Evolutionary conservation across 2,113 vertebrate genomes (phyloP).

Genomic region (Sialia sialis): DNA sequence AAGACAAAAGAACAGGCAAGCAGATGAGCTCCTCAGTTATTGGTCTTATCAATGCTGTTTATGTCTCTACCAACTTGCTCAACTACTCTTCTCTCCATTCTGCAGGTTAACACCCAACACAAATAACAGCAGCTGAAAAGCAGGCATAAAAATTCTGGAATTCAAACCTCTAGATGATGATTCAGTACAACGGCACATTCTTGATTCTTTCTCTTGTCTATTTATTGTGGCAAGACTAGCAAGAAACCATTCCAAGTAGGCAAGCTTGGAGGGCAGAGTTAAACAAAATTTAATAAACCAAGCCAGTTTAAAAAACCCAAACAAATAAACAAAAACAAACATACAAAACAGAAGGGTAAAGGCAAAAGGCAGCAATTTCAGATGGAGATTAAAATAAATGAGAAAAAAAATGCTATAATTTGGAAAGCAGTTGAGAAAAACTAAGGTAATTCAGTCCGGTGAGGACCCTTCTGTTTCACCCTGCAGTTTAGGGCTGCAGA

Average conservation of each 20-base stretch:
- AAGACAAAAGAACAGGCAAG: not conserved
- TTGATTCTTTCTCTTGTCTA: not conserved
- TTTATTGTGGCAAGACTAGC: not conserved
- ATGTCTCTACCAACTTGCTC: not conserved
- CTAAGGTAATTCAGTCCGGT: not conserved
- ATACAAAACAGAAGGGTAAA: not conserved
- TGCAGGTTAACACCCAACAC: not conserved
- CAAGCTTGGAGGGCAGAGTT: not conserved
- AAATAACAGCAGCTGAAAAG: conserved; percentile 32
- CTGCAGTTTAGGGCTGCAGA: not conserved
- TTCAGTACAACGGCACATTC: not conserved
- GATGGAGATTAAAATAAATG: not conserved
- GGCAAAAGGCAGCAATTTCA: not conserved
- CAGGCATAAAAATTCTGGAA: conserved; percentile 16
- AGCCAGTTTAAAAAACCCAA: not conserved
- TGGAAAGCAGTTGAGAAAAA: not conserved
- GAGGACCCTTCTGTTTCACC: not conserved
- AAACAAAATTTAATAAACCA: conserved; percentile 32
- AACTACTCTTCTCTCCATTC: conserved; percentile 25
- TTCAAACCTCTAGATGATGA: conserved; percentile 20
- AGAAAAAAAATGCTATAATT: not conserved
- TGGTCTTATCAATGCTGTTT: not conserved
- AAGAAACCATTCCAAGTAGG: not conserved
- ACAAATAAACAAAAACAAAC: not conserved
- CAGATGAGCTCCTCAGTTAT: not conserved